Evolutionary conservation across 2,797 vertebrate species (phyloP).

Genomic region (Xerus rutilus): DNA sequence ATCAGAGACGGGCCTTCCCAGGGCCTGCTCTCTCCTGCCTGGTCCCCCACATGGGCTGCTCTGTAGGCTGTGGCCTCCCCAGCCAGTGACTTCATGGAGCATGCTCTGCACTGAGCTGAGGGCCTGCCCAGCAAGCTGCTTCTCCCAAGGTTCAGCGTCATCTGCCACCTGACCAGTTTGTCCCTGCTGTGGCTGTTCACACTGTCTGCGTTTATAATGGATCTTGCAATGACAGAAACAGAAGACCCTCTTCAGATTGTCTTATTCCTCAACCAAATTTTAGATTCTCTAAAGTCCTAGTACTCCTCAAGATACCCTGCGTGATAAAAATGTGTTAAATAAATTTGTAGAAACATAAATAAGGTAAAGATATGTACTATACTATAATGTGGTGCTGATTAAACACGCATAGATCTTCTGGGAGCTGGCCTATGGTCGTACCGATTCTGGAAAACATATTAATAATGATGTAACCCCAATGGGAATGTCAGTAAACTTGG

Average conservation of each 20-base stretch:
- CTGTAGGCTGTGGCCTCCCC: neutral
- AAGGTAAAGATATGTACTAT: too few species aligned
- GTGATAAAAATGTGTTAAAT: neutral
- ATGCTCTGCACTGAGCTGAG: too few species aligned
- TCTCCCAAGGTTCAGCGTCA: too few species aligned
- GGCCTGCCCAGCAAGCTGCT: neutral
- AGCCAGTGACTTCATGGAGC: fast-evolving
- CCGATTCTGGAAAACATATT: neutral
- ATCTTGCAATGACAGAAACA: neutral
- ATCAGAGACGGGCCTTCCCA: neutral
- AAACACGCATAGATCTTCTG: neutral
- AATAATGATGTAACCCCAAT: neutral
- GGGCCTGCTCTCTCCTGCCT: neutral
- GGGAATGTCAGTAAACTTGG: neutral
- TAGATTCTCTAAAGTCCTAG: neutral
- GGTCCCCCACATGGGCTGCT: fast-evolving
- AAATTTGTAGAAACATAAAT: neutral
- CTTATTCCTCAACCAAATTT: neutral
- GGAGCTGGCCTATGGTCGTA: neutral
- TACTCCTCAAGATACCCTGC: neutral
- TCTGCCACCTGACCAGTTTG: too few species aligned
- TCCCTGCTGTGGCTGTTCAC: too few species aligned
- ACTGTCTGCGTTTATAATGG: neutral
- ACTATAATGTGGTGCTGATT: too few species aligned
- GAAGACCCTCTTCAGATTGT: neutral